Percentiles rank a stretch among this genome's conserved stretches.
These are phyloP conservation scores for Thripadectes ignobilis DNA, from an alignment of 2,797 vertebrate species.

Conservation along the genomic window DNA sequence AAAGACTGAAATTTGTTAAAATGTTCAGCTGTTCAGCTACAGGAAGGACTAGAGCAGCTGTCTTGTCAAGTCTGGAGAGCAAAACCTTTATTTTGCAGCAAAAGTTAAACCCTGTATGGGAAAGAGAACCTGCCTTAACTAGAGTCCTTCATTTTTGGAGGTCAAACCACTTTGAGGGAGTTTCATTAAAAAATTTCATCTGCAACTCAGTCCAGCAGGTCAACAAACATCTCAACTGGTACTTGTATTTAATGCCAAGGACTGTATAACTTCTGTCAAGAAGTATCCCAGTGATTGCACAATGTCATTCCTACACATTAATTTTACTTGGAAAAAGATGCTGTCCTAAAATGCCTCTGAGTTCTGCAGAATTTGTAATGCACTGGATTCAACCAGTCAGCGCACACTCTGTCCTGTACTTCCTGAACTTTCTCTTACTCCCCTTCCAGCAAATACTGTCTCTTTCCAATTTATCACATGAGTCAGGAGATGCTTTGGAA, in stretches of 20 bases:
- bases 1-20: background rate
- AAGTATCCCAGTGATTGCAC: background rate
- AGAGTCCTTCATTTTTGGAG: background rate
- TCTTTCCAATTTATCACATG: background rate
- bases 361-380: background rate
- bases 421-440: background rate
- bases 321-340: conserved; percentile 33
- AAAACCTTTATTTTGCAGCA: background rate
- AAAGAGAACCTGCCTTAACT: background rate
- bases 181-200: background rate
- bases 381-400: background rate
- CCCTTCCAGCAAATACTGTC: background rate
- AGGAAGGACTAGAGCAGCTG: background rate
- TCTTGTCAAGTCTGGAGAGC: background rate
- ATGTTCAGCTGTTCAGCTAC: background rate
- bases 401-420: background rate
- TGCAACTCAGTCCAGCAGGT: background rate
- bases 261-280: background rate
- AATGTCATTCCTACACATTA: background rate
- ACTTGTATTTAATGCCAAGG: background rate
- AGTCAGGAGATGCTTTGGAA: background rate
- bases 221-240: background rate
- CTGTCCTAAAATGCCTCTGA: background rate
- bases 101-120: background rate
- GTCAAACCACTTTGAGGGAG: background rate